Evolutionary conservation across 2,113 vertebrate species (phyloP), one percentile per base, ranked within the genome.

Genomic region (Shinisaurus crocodilurus): DNA sequence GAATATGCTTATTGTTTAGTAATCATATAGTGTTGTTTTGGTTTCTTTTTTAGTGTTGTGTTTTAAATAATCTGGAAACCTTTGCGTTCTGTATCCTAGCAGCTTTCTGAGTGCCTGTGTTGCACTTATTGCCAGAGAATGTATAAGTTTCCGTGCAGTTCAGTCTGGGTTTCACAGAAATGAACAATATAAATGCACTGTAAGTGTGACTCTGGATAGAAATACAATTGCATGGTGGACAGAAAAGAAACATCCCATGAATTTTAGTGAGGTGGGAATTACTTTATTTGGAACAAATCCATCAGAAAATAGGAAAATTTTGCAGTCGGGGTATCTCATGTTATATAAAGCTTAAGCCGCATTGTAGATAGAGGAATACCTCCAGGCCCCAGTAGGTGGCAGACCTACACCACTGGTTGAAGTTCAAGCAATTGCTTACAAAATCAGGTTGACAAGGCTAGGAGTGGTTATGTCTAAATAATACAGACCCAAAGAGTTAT

Each of bases 371-470:
- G 63, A 81, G 63, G 7, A 88, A 69, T 72, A 72, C 32, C 6
- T 54, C 20, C 70, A 86, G 27, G 34, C 29, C 20, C 45, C 87
- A 54, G 76, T 40, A 88, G 87, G 45, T 80, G 87, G 77, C 87
- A 88, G 87, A 81, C 45, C 3, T 81, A 48, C 23, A 20, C 34
- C 77, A 50, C 16, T 37, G 16, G 23, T 37, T n/a, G 63, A 81
- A 81, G 76, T 81, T 81, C 23, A 40, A 29, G n/a, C 2, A 9
- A 1, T 74, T 10, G 15, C 16, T 16, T 74, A 15, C n/a, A 74
- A 15, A 74, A 74, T 74, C 34, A 74, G 72, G 15, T 45, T 65
- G 63, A 43, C 63, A 67, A 67, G n/a, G 18, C n/a, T 82, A 10
- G 50, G 27, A 40, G 13, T 12, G 18, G 16, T 74, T 72, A 77